These are phyloP conservation scores for Tetragonula clypearis DNA, from an alignment of 1,140 invertebrate species.

Conservation along the genomic window DNA sequence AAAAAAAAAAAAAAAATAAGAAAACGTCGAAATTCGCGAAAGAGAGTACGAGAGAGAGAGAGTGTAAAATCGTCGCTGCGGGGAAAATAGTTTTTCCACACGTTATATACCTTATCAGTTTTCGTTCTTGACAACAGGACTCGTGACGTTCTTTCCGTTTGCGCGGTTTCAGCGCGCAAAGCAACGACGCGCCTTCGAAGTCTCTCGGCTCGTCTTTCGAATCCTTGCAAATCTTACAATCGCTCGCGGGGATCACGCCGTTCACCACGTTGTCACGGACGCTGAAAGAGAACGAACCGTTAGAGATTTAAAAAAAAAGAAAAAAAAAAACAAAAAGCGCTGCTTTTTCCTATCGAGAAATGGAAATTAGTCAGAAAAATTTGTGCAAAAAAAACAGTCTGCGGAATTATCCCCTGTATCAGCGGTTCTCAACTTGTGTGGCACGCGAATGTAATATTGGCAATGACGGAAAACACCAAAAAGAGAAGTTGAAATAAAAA, in stretches of 20 bases:
- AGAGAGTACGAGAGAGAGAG: background rate
- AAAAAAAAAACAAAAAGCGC: too few relatives aligned
- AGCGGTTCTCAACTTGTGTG: too few relatives aligned
- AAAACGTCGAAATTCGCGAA: background rate
- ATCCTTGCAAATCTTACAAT: conserved; percentile 76
- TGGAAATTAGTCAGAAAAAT: background rate
- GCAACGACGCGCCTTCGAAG: conserved; percentile 67
- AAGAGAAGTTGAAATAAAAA: too few relatives aligned
- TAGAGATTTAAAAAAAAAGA: background rate
- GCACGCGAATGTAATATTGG: too few relatives aligned
- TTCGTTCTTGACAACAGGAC: conserved; percentile 86
- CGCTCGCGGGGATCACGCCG: conserved; percentile 70
- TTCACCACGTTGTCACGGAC: conserved; percentile 73
- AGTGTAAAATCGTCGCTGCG: background rate
- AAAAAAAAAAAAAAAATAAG: conserved; percentile 28
- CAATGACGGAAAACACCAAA: too few relatives aligned
- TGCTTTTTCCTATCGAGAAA: background rate
- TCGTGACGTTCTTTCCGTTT: conserved; percentile 91
- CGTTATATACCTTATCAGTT: conserved; percentile 85
- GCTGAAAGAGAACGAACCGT: conserved; percentile 57
- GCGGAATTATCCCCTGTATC: too few relatives aligned
- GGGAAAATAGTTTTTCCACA: background rate
- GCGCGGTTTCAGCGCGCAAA: conserved; percentile 81
- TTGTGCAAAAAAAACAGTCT: background rate
- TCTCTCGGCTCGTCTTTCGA: conserved; percentile 70